These are phyloP conservation scores for Podabrus alpinus DNA, from an alignment of 2,888 invertebrate genomes.

Conservation along the genomic window DNA sequence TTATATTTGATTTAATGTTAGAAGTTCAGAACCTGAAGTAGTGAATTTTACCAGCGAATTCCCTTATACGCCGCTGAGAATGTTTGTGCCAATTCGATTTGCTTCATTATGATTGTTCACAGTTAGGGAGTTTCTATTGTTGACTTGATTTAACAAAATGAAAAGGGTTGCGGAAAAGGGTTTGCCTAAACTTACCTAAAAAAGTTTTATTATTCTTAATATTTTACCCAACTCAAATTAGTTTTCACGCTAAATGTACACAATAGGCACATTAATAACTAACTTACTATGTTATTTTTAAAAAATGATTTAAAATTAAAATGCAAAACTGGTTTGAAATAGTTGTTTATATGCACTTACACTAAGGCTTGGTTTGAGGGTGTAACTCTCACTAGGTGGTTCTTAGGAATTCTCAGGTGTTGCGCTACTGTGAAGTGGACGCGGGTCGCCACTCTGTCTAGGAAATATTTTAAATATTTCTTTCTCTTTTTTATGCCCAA, in stretches of 20 bases:
- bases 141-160: conserved; percentile 26
- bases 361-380: conserved; percentile 11
- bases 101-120: conserved; percentile 27
- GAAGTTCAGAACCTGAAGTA: not conserved
- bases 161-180: conserved; percentile 24
- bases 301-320: not conserved
- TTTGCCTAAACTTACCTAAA: not conserved
- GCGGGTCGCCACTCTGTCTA: conserved; percentile 34
- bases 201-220: not conserved
- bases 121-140: conserved; percentile 26
- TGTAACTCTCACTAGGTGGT: conserved; percentile 19
- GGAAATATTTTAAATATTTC: not conserved
- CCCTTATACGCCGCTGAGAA: conserved; percentile 25
- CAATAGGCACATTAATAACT: not conserved
- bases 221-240: not conserved
- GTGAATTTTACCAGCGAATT: conserved; percentile 17
- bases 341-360: not conserved
- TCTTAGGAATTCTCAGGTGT: conserved; percentile 36
- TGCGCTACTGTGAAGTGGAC: conserved; percentile 30
- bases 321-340: conserved; percentile 9
- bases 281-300: not conserved
- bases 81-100: conserved; percentile 31
- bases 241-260: not conserved
- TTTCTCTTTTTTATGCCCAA: not conserved
- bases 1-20: conserved; percentile 11